Percentiles rank a stretch among this genome's conserved stretches.
Evolutionary conservation across 2,888 invertebrate genomes (phyloP).

Genomic region (Plagodis pulveraria): DNA sequence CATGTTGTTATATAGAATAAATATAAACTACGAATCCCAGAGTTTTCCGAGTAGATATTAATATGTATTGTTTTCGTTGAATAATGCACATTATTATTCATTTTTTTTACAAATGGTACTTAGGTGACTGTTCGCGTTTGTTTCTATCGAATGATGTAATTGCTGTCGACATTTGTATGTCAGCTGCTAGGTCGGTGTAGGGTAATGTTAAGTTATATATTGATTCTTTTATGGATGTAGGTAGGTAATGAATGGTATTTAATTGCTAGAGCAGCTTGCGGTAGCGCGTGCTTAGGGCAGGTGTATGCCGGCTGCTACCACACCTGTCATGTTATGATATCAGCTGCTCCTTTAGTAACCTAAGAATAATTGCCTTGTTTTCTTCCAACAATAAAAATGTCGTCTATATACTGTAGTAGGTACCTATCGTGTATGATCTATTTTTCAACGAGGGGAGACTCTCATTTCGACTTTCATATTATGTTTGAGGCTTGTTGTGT

Average conservation of each 20-base stretch:
- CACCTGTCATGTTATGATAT: slow-evolving; percentile 77
- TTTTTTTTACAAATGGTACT: slow-evolving; percentile 4
- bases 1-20: slow-evolving; percentile 39
- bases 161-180: slow-evolving; percentile 47
- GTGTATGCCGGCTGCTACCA: slow-evolving; percentile 77
- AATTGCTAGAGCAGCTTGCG: slow-evolving; percentile 77
- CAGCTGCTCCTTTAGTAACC: slow-evolving; percentile 75
- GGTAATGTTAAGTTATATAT: slow-evolving; percentile 56
- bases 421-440: not conserved
- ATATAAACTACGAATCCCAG: slow-evolving; percentile 35
- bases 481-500: too few species aligned
- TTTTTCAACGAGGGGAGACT: too few species aligned
- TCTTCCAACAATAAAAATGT: slow-evolving; percentile 5
- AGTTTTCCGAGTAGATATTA: slow-evolving; percentile 44
- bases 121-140: slow-evolving; percentile 30
- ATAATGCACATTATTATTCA: slow-evolving; percentile 45
- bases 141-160: slow-evolving; percentile 43
- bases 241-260: slow-evolving; percentile 53
- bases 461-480: too few species aligned
- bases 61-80: slow-evolving; percentile 39
- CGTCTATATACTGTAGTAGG: slow-evolving; percentile 11
- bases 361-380: slow-evolving; percentile 16
- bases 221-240: slow-evolving; percentile 57
- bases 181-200: slow-evolving; percentile 58
- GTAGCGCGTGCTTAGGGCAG: slow-evolving; percentile 75